Conservation (phyloP, 2,888 invertebrate species). For the Nephrotoma appendiculata region DNA sequence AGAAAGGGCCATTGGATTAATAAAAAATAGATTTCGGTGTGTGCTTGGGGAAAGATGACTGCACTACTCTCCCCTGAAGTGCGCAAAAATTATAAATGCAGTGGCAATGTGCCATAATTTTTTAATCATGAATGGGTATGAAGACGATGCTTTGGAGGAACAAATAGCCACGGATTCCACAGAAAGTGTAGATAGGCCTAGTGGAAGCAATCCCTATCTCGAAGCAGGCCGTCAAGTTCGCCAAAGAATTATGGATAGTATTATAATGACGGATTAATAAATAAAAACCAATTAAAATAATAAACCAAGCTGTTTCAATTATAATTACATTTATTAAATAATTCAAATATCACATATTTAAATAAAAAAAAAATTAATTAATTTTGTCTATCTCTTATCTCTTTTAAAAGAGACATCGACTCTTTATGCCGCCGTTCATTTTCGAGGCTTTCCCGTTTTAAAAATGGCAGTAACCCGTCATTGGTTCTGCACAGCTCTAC, state of each 20-base stretch:
- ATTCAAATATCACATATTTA: too few relatives aligned
- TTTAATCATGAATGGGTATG: background rate
- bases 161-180: background rate
- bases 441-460: too few relatives aligned
- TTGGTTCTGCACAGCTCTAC: too few relatives aligned
- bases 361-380: too few relatives aligned
- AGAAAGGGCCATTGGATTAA: background rate
- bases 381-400: too few relatives aligned
- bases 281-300: too few relatives aligned
- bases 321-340: too few relatives aligned
- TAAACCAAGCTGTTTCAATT: too few relatives aligned
- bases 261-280: background rate
- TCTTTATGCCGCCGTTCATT: too few relatives aligned
- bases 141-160: background rate
- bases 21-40: background rate
- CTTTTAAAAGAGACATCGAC: too few relatives aligned
- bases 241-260: background rate
- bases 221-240: background rate
- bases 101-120: background rate
- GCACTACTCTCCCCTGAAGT: background rate
- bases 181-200: background rate
- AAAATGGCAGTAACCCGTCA: too few relatives aligned
- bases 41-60: background rate
- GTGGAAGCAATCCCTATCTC: background rate
- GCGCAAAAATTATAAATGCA: background rate